Evolutionary conservation across 2,888 invertebrate species (phyloP), one percentile per base, ranked within the genome.

Genomic region (Lepidonotus clava): DNA sequence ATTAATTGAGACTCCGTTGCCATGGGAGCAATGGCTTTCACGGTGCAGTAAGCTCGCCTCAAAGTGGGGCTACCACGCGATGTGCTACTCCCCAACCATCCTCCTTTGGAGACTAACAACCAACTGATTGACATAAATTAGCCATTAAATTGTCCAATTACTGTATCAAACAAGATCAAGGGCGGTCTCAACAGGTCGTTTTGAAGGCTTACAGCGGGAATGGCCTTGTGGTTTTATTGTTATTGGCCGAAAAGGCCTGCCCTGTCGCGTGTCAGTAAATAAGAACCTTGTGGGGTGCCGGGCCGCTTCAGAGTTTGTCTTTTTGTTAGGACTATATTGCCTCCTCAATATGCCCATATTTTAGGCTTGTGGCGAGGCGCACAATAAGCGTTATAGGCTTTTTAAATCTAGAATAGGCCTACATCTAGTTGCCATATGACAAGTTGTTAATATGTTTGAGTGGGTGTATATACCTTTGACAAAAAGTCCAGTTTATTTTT

Each of bases 71-170:
- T 28, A 61, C 61, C 5, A 32, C 61, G 61, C n/a, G n/a, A n/a
- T n/a, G n/a, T 32, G 61, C 24, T 28, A 28, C 61, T 24, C 61
- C 21, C 28, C 0, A 32, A 61, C 11, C 53, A n/a, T 18, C 46
- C 46, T 8, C 46, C 46, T 46, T 46, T 46, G 46, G 18, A 46
- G 46, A 8, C 46, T 46, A 46, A 46, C 46, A 46, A 18, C 8
- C 46, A n/a, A 6, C 8, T 24, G 80, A 80, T 80, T 41, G 80
- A 80, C 51, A 80, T 80, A 80, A 80, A 80, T 80, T 80, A 80
- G 28, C 46, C 80, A 80, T 80, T 80, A 80, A 80, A 80, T 80
- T 28, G 80, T 5, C 51, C 80, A 80, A 80, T 80, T 80, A 80
- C 80, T 18, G 80, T 24, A 76, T 76, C 76, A 76, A 36, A 76